Evolutionary conservation across 2,113 vertebrate genomes (phyloP).

Genomic region (Pogonocichla stellata): DNA sequence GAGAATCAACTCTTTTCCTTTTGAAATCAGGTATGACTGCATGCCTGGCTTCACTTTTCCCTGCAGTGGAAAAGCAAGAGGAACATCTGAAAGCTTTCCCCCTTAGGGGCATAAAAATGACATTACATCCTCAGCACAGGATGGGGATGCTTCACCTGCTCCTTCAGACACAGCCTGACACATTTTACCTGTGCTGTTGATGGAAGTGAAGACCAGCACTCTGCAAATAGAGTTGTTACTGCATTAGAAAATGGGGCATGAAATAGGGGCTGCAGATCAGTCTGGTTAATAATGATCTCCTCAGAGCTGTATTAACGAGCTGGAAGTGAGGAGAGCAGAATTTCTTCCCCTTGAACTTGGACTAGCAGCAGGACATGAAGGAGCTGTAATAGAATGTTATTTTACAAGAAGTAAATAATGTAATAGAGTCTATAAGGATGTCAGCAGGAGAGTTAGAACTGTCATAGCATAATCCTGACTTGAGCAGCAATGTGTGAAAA

Average conservation of each 20-base stretch:
- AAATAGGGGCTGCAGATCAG: slow-evolving; percentile 46
- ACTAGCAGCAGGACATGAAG: slow-evolving; percentile 71
- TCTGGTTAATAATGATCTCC: slow-evolving; percentile 65
- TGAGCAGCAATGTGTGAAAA: slow-evolving; percentile 74
- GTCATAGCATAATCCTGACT: slow-evolving; percentile 71
- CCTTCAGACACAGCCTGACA: background rate
- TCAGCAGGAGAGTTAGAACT: slow-evolving; percentile 75
- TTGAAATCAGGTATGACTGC: background rate
- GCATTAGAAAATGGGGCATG: slow-evolving; percentile 61
- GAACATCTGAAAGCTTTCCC: background rate
- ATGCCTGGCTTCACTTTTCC: background rate
- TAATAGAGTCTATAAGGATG: slow-evolving; percentile 74
- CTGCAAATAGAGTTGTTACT: slow-evolving; percentile 17
- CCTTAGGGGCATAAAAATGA: background rate
- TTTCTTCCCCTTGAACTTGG: slow-evolving; percentile 68
- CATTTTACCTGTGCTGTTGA: background rate
- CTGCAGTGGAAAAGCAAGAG: background rate
- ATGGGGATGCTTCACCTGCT: background rate
- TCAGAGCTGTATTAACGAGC: slow-evolving; percentile 47
- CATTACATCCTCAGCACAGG: background rate
- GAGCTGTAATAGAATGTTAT: slow-evolving; percentile 75
- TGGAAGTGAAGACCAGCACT: slow-evolving; percentile 5
- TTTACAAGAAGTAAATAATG: slow-evolving; percentile 78
- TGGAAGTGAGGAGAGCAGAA: slow-evolving; percentile 41
- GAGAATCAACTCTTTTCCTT: background rate